Evolutionary conservation across 1,140 invertebrate species (phyloP).

Genomic region (Sitophilus oryzae): DNA sequence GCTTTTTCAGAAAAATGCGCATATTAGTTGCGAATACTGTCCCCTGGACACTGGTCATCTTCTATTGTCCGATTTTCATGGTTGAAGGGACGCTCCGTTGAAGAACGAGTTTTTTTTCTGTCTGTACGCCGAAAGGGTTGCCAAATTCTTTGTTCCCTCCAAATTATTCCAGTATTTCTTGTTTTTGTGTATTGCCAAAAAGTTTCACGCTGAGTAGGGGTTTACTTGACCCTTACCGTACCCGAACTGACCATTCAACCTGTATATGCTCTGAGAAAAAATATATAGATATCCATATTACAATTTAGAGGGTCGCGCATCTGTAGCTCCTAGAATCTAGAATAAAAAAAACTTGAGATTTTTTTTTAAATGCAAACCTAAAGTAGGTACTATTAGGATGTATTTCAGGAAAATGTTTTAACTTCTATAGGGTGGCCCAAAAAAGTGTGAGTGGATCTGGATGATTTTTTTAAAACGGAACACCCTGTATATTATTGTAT

Average conservation of each 20-base stretch:
- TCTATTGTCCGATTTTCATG: conserved; percentile 22
- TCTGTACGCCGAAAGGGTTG: conserved; percentile 20
- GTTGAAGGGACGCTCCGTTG: conserved; percentile 24
- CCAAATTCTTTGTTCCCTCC: conserved; percentile 18
- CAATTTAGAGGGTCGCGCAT: too few relatives aligned
- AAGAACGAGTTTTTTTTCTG: conserved; percentile 25
- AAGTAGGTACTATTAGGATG: too few relatives aligned
- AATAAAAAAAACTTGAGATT: too few relatives aligned
- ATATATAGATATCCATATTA: too few relatives aligned
- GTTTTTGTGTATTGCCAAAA: conserved; percentile 31
- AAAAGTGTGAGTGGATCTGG: too few relatives aligned
- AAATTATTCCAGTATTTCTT: conserved; percentile 31
- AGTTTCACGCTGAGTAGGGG: conserved; percentile 6
- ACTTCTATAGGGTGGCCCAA: too few relatives aligned
- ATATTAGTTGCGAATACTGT: not conserved
- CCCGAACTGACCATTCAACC: not conserved
- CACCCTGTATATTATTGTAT: too few relatives aligned
- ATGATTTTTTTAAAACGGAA: too few relatives aligned
- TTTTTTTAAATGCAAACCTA: too few relatives aligned
- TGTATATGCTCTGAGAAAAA: not conserved
- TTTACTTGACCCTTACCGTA: not conserved
- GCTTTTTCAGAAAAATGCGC: not conserved
- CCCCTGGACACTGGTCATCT: conserved; percentile 24
- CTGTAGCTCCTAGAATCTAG: too few relatives aligned
- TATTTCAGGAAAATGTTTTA: too few relatives aligned